Evolutionary conservation across 2,888 invertebrate species (phyloP).

Genomic region (Rhabditophanes sp.): DNA sequence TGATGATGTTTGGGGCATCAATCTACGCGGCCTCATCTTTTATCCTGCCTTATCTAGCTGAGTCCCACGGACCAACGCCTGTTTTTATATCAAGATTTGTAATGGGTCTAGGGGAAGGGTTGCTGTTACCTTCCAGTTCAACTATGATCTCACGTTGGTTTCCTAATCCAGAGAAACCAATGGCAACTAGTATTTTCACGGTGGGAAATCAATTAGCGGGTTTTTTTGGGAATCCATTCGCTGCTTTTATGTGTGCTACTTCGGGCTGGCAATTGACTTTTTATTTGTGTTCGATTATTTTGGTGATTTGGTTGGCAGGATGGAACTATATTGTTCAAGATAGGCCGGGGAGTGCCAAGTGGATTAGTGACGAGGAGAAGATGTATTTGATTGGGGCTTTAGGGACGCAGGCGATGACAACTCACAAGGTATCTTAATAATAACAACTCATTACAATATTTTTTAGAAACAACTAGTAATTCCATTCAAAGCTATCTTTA

Average conservation of each 20-base stretch:
- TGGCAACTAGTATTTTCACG: slow-evolving; percentile 26
- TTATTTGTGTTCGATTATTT: slow-evolving; percentile 19
- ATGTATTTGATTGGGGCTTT: background rate
- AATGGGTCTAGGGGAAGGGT: slow-evolving; percentile 25
- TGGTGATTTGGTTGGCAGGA: no score
- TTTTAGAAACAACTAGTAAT: no score
- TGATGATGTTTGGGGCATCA: no score
- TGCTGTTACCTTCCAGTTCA: slow-evolving; percentile 24
- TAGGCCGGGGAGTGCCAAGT: no score
- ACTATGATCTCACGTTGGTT: slow-evolving; percentile 28
- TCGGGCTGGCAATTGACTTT: slow-evolving; percentile 24
- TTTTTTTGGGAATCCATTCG: slow-evolving; percentile 20
- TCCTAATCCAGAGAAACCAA: slow-evolving; percentile 21
- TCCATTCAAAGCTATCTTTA: no score
- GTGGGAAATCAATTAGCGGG: slow-evolving; percentile 27
- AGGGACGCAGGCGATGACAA: no score
- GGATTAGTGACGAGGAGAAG: background rate
- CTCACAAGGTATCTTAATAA: background rate
- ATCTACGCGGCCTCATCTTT: no score
- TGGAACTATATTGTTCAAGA: no score
- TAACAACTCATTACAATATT: background rate
- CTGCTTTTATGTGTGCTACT: slow-evolving; percentile 23
- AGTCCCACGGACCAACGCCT: slow-evolving; percentile 11
- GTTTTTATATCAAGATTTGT: slow-evolving; percentile 17
- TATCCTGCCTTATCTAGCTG: slow-evolving; percentile 17